These are phyloP conservation scores for Corythaeola cristata DNA, from an alignment of 2,113 vertebrate genomes.

Conservation along the genomic window DNA sequence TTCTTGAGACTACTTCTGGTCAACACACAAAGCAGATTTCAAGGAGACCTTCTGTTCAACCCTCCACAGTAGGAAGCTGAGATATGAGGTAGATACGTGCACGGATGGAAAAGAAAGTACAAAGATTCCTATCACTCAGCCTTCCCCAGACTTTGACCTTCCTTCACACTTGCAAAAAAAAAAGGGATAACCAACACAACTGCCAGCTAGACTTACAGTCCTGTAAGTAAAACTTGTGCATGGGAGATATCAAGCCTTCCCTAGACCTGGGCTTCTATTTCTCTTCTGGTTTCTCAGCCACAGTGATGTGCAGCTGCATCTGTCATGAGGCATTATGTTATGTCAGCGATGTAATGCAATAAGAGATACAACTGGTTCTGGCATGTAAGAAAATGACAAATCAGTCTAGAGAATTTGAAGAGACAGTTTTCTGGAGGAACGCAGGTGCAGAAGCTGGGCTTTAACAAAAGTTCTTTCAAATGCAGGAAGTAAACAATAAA, in stretches of 20 bases:
- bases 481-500: slow-evolving; percentile 59
- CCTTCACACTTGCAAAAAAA: not conserved
- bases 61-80: not conserved
- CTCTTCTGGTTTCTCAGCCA: slow-evolving; percentile 16
- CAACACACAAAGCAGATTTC: not conserved
- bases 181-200: not conserved
- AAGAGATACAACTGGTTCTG: slow-evolving; percentile 52
- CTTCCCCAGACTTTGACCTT: not conserved
- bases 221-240: not conserved
- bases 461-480: slow-evolving; percentile 64
- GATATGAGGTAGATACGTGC: not conserved
- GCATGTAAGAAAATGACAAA: slow-evolving; percentile 69
- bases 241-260: not conserved
- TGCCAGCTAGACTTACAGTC: slow-evolving; percentile 9
- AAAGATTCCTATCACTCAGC: not conserved
- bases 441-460: slow-evolving; percentile 40
- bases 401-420: slow-evolving; percentile 66
- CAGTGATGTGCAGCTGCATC: slow-evolving; percentile 60
- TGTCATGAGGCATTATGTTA: slow-evolving; percentile 56
- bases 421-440: slow-evolving; percentile 66
- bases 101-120: not conserved
- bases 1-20: not conserved
- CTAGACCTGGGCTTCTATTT: not conserved
- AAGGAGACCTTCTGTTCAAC: not conserved
- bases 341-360: slow-evolving; percentile 19